Evolutionary conservation across 2,888 invertebrate genomes (phyloP).

Genomic region (Eucriotettix oculatus): DNA sequence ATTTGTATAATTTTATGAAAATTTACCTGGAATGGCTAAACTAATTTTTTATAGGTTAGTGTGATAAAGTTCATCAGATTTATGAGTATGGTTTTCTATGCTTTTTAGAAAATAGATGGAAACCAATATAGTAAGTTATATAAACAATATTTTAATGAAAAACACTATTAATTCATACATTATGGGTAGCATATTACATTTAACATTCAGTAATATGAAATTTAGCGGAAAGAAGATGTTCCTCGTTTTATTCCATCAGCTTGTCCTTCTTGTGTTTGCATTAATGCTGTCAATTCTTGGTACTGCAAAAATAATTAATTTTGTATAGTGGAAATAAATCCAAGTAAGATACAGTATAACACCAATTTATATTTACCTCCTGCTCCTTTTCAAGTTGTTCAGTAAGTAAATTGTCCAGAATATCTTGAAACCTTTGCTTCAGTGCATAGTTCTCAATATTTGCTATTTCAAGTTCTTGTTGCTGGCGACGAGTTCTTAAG

Average conservation of each 20-base stretch:
- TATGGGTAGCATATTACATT: no score
- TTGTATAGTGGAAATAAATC: neutral
- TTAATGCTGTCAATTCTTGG: constrained; percentile 5
- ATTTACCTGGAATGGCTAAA: no score
- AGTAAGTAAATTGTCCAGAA: constrained; percentile 52
- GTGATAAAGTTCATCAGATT: no score
- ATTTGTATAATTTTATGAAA: no score
- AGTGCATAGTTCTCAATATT: constrained; percentile 73
- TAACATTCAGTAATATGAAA: neutral
- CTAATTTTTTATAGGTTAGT: no score
- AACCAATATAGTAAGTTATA: neutral
- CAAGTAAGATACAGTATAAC: neutral
- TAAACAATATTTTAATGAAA: neutral
- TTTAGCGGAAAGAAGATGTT: neutral
- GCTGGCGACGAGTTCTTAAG: constrained; percentile 51
- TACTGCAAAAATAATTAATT: constrained; percentile 1
- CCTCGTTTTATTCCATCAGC: neutral
- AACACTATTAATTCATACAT: neutral
- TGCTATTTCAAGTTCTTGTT: constrained; percentile 68
- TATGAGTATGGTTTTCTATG: no score
- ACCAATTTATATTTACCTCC: constrained; percentile 6
- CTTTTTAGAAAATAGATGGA: no score
- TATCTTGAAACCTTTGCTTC: constrained; percentile 66
- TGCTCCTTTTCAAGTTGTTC: constrained; percentile 61
- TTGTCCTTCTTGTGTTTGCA: neutral